Evolutionary conservation across 2,888 invertebrate species (phyloP).

Genomic region (Thereva nobilitata): DNA sequence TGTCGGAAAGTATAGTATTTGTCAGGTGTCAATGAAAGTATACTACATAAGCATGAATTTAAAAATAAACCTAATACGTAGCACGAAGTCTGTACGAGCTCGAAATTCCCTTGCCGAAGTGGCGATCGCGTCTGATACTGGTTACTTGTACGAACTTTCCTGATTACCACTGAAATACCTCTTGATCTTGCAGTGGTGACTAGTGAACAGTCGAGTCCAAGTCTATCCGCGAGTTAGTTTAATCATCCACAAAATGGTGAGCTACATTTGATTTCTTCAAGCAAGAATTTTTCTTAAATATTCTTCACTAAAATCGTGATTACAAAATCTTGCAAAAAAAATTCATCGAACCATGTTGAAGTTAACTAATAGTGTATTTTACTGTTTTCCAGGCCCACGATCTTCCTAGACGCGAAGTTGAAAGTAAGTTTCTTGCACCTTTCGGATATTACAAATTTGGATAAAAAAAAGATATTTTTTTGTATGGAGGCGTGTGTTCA

Average conservation of each 20-base stretch:
- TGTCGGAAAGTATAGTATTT: slow-evolving; percentile 2
- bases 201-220: slow-evolving; percentile 59
- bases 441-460: neutral
- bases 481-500: neutral
- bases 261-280: slow-evolving; percentile 49
- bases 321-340: neutral
- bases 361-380: slow-evolving; percentile 43
- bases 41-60: slow-evolving; percentile 14
- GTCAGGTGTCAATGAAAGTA: slow-evolving; percentile 33
- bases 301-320: slow-evolving; percentile 1
- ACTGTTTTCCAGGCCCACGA: slow-evolving; percentile 72
- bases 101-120: slow-evolving; percentile 10
- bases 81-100: slow-evolving; percentile 6
- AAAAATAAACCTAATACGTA: slow-evolving; percentile 21
- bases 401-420: slow-evolving; percentile 83
- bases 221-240: slow-evolving; percentile 61
- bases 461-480: neutral
- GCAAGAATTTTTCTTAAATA: slow-evolving; percentile 39
- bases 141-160: slow-evolving; percentile 8
- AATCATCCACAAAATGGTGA: slow-evolving; percentile 69
- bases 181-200: slow-evolving; percentile 2
- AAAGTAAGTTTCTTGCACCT: slow-evolving; percentile 73
- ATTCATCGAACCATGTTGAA: slow-evolving; percentile 6
- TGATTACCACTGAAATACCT: slow-evolving; percentile 18
- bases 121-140: slow-evolving; percentile 4